Base-by-base conservation (phyloP, 2,888 invertebrate species). In the Tiphia femorata region DNA sequence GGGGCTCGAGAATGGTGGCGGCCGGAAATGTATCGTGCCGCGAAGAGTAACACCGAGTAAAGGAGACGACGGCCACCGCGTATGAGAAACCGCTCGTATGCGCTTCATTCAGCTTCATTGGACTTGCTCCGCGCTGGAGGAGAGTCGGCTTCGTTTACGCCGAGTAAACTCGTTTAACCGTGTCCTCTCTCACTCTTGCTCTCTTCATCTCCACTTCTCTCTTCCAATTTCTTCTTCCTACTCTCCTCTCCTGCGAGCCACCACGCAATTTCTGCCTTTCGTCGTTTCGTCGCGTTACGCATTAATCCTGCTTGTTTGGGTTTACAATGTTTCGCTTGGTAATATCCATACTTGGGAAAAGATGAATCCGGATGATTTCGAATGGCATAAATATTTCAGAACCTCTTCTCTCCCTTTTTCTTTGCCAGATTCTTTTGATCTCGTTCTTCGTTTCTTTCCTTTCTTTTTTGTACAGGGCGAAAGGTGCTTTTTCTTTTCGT, bases 1-100 rank as follows among this genome's bases (percentile, higher is more conserved):
- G 21, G 25, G 41, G 29, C 49, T 58, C 52, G 57, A n/a, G n/a
- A 64, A 73, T 70, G 70, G 69, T 74, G 75, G 71, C 62, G 72
- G 60, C 76, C 79, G 79, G 78, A 79, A 80, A 74, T 65, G 78
- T 72, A 75, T 77, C 72, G 64, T 47, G 63, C 64, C 68, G 60
- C 62, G 58, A 67, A 61, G 58, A 71, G 70, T 64, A 64, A 62
- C 47, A 29, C 49, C 46, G 62, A 54, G 38, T 54, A 49, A 49
- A 52, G 47, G 47, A 49, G 44, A 44, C 43, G 52, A 44, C 33
- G 48, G 27, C 37, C 49, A 58, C 57, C 52, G 49, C 29, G 56
- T 38, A 54, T 30, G 42, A 64, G 58, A 55, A 63, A 61, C 55
- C 25, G 57, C 48, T 55, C 35, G 58, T 60, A 55, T 53, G 56